phyloP scores from a whole-genome alignment of 2,888 invertebrate species.

The Cataglyphis livida region DNA sequence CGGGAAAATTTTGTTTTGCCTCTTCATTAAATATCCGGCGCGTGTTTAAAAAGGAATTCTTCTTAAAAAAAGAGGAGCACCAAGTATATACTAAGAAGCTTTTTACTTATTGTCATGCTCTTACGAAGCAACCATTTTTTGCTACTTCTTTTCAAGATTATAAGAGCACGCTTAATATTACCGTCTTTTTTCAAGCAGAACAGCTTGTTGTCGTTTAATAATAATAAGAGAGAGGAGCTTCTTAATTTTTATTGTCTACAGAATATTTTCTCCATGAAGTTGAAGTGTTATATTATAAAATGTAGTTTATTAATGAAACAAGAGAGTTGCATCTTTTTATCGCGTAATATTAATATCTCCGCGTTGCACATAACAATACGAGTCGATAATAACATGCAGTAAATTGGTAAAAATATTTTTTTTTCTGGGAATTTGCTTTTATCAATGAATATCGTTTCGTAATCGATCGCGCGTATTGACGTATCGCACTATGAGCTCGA shows the following conservation, averaged over 20 bases:
- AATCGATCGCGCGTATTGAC: constrained; percentile 44
- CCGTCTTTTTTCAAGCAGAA: constrained; percentile 26
- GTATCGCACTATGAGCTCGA: constrained; percentile 37
- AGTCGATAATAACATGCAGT: background rate
- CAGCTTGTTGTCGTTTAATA: constrained; percentile 27
- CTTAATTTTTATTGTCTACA: constrained; percentile 32
- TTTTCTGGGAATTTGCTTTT: constrained; percentile 38
- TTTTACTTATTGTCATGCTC: constrained; percentile 37
- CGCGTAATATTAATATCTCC: background rate
- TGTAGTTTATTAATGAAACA: background rate
- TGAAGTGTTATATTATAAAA: constrained; percentile 13
- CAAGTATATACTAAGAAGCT: constrained; percentile 36
- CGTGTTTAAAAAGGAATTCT: constrained; percentile 11
- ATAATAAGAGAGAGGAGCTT: constrained; percentile 24
- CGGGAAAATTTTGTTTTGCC: constrained; percentile 14
- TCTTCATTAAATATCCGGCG: background rate
- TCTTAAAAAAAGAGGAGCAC: background rate
- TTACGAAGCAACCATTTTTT: constrained; percentile 32
- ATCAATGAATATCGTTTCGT: constrained; percentile 26
- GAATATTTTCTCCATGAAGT: constrained; percentile 20
- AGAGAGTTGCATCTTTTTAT: background rate
- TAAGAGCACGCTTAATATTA: constrained; percentile 41
- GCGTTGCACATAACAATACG: background rate
- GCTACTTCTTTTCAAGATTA: constrained; percentile 33
- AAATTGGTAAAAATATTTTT: constrained; percentile 19